Base-by-base conservation (phyloP, 2,888 invertebrate genomes). In the Cheilosia urbana region DNA sequence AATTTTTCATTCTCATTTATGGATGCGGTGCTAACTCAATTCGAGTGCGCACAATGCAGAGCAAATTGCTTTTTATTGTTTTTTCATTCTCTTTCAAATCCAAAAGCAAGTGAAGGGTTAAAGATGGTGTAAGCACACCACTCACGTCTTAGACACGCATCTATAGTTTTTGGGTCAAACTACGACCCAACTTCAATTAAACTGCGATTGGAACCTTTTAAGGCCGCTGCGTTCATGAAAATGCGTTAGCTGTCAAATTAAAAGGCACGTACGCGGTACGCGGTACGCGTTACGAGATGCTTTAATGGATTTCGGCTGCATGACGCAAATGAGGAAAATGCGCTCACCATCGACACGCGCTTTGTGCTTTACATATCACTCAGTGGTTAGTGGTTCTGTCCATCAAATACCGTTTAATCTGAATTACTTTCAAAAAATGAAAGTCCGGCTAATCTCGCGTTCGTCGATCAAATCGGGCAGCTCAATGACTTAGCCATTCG, bases 61-160 rank as follows among this genome's bases (percentile, higher is more conserved):
- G 37, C 73, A 84, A 68, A 75, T 79, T 73, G 68, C 45, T 58
- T 69, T 53, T 55, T 9, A 24, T 27, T 40, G 47, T 34, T 13
- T 37, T 37, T 34, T 37, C 3, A 4, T 37, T 13, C 13, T 7
- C n/a, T 24, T 30, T 47, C 40, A 51, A 65, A 27, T 65, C 19
- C 27, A 24, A 77, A 69, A 63, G 45, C 75, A 71, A 84, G 81
- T 81, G 81, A 81, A 85, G 85, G 85, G 85, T 81, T 77, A 72
- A 81, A 71, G 80, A 85, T 85, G 85, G 76, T 76, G 85, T 45
- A 81, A 85, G 79, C 79, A 11, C 27, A 75, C 24, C 85, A 85
- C 68, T 85, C 81, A 81, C 45, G 49, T 68, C 66, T 81, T 72
- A 68, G 81, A 77, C 85, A 81, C 76, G 85, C 76, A 72, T 81